Percentiles rank a stretch among this genome's conserved stretches.
Evolutionary conservation across 2,888 invertebrate genomes (phyloP).

Genomic region (Laothoe populi): DNA sequence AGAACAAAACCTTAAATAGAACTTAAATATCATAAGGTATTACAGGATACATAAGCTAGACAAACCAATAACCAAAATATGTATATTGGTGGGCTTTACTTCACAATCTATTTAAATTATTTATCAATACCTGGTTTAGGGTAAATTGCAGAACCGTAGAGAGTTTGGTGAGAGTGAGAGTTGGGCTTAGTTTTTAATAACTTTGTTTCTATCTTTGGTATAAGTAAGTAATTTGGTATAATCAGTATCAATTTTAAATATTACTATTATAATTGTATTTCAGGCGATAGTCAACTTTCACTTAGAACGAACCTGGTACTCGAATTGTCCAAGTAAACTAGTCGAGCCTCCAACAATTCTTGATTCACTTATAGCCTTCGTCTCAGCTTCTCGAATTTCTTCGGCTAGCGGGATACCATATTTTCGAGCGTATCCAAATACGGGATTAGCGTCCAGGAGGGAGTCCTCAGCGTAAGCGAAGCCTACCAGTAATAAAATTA

Average conservation of each 20-base stretch:
- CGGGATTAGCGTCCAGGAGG: slow-evolving; percentile 34
- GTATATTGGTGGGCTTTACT: too few relatives aligned
- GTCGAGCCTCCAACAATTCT: slow-evolving; percentile 45
- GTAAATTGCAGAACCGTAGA: too few relatives aligned
- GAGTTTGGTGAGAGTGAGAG: too few relatives aligned
- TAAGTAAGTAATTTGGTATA: not conserved
- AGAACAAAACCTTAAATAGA: too few relatives aligned
- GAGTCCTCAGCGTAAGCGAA: slow-evolving; percentile 40
- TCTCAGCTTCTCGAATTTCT: slow-evolving; percentile 35
- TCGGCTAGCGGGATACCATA: slow-evolving; percentile 37
- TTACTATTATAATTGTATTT: not conserved
- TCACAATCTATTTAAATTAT: too few relatives aligned
- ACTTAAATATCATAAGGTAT: too few relatives aligned
- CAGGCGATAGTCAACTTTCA: too few relatives aligned
- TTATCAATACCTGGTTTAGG: too few relatives aligned
- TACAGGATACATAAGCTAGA: too few relatives aligned
- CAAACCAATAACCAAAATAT: too few relatives aligned
- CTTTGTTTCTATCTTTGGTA: too few relatives aligned
- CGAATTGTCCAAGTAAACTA: slow-evolving; percentile 35
- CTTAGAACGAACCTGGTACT: slow-evolving; percentile 41
- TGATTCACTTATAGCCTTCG: slow-evolving; percentile 26
- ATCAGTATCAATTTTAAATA: not conserved
- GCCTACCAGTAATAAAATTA: not conserved
- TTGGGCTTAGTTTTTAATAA: too few relatives aligned
- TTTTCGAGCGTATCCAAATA: slow-evolving; percentile 34